Evolutionary conservation across 2,888 invertebrate genomes (phyloP).

Genomic region (Melieria omissa): DNA sequence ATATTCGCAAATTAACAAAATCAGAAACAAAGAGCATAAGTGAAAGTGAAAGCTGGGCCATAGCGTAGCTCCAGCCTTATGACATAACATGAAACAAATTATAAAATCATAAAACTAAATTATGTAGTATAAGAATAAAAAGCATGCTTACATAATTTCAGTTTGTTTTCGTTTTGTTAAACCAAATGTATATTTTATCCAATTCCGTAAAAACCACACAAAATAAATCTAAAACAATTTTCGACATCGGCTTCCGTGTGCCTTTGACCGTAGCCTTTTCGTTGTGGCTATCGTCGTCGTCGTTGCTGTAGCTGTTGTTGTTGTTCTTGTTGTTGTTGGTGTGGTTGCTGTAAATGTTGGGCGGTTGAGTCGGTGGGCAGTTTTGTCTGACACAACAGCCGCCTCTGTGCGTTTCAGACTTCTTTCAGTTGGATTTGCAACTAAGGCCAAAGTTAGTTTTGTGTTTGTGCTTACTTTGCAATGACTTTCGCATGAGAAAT

Average conservation of each 20-base stretch:
- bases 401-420: too few species aligned
- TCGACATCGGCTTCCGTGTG: conserved; percentile 41
- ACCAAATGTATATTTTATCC: conserved; percentile 53
- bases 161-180: conserved; percentile 41
- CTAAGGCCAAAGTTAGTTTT: background rate
- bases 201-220: conserved; percentile 45
- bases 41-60: background rate
- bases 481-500: conserved; percentile 19
- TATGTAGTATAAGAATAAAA: conserved; percentile 51
- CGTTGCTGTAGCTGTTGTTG: conserved; percentile 5
- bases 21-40: too few species aligned
- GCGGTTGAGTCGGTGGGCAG: background rate
- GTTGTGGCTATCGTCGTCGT: conserved; percentile 30
- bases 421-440: too few species aligned
- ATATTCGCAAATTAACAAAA: background rate
- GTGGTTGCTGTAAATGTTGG: background rate
- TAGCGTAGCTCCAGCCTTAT: background rate
- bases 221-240: conserved; percentile 55
- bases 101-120: conserved; percentile 34
- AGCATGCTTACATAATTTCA: conserved; percentile 65
- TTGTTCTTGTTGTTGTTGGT: background rate
- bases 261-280: conserved; percentile 23
- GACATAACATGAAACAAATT: background rate
- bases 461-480: conserved; percentile 6
- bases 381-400: background rate